phyloP scores from a whole-genome alignment of 2,888 invertebrate species.

The Theretra japonica region DNA sequence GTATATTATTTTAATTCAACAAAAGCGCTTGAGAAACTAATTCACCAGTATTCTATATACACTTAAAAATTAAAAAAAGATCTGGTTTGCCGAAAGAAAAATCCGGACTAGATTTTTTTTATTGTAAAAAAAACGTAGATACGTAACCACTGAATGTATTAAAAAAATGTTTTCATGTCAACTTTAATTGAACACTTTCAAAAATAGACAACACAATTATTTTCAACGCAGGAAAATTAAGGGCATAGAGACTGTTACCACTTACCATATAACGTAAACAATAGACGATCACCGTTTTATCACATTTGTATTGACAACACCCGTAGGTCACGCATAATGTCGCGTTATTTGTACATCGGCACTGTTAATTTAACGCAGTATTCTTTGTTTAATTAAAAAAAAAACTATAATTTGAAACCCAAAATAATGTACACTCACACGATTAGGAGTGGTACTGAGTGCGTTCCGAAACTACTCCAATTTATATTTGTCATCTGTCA shows the following conservation, averaged over 20 bases:
- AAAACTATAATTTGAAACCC: constrained; percentile 21
- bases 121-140: neutral
- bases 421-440: constrained; percentile 24
- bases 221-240: constrained; percentile 34
- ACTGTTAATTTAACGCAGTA: constrained; percentile 40
- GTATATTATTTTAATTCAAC: no score
- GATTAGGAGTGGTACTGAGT: constrained; percentile 33
- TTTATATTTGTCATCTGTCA: constrained; percentile 24
- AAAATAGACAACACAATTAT: constrained; percentile 15
- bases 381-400: constrained; percentile 8
- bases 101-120: neutral
- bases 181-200: neutral
- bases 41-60: no score
- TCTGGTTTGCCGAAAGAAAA: neutral
- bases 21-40: no score
- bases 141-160: neutral
- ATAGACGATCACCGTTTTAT: constrained; percentile 37
- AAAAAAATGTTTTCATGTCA: neutral
- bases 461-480: constrained; percentile 29
- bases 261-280: constrained; percentile 58
- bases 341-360: constrained; percentile 33
- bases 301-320: constrained; percentile 10
- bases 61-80: no score
- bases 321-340: constrained; percentile 14
- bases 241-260: constrained; percentile 44